Conservation (phyloP, 2,113 vertebrate species). For the Acanthochromis polyacanthus region DNA sequence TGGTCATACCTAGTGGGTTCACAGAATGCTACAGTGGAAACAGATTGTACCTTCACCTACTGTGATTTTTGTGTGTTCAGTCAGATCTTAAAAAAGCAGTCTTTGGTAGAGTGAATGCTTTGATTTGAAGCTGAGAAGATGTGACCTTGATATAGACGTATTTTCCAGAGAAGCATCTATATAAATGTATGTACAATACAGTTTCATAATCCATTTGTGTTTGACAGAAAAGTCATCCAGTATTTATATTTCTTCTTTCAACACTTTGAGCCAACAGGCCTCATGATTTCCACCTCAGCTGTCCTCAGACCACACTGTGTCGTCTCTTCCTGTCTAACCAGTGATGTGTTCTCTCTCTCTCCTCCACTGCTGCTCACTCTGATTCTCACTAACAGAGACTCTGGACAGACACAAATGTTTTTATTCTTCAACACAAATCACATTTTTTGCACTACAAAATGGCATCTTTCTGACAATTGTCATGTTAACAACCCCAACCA, state of each 20-base stretch:
- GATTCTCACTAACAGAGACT: no score
- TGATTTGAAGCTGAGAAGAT: background rate
- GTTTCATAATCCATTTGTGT: no score
- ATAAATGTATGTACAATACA: no score
- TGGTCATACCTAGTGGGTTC: background rate
- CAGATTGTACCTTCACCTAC: background rate
- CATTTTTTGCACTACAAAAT: no score
- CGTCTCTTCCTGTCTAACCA: conserved; percentile 14
- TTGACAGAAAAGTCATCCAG: no score
- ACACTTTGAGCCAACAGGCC: no score
- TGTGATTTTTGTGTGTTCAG: background rate
- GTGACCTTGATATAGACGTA: background rate
- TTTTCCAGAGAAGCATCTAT: no score
- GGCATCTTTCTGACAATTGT: no score
- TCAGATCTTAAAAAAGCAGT: background rate
- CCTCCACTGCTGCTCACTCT: background rate
- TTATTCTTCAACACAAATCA: no score
- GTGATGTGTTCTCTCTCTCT: background rate
- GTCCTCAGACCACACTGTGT: background rate
- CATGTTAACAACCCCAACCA: no score
- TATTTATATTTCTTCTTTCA: background rate
- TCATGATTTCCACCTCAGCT: background rate
- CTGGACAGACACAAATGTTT: no score
- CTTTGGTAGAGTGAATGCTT: background rate
- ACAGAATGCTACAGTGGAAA: background rate